Evolutionary conservation across 1,140 invertebrate genomes (phyloP).

Genomic region (Rhyacophila brunnea): DNA sequence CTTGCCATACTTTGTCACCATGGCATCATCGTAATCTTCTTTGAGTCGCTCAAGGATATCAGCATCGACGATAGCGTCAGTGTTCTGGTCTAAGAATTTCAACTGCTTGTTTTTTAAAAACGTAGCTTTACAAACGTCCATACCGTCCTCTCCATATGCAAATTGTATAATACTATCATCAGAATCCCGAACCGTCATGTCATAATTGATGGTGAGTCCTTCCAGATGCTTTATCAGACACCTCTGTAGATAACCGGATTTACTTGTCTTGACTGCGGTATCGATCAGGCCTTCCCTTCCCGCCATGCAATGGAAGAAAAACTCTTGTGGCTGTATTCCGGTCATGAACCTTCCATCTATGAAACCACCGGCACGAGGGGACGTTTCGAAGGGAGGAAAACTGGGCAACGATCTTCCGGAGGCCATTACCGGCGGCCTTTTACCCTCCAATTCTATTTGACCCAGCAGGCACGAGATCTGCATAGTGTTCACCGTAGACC

Average conservation of each 20-base stretch:
- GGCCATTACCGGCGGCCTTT: constrained; percentile 91
- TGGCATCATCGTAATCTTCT: constrained; percentile 46
- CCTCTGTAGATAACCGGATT: constrained; percentile 96
- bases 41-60: constrained; percentile 59
- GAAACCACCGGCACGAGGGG: constrained; percentile 93
- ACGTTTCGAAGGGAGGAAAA: constrained; percentile 86
- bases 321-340: constrained; percentile 95
- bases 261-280: constrained; percentile 89
- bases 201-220: constrained; percentile 87
- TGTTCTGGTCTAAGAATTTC: constrained; percentile 80
- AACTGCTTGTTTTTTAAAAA: constrained; percentile 81
- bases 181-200: constrained; percentile 91
- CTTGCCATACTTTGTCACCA: constrained; percentile 52
- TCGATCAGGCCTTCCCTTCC: constrained; percentile 92
- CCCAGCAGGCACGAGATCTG: constrained; percentile 96
- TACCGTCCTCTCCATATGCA: constrained; percentile 96
- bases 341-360: constrained; percentile 95
- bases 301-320: constrained; percentile 99
- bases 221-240: constrained; percentile 98
- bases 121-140: constrained; percentile 86
- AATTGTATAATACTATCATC: constrained; percentile 95
- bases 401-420: constrained; percentile 91
- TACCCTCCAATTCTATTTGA: constrained; percentile 98
- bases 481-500: constrained; percentile 93
- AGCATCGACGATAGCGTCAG: constrained; percentile 61